phyloP scores from a whole-genome alignment of 2,888 invertebrate genomes.

The Clepsis dumicolana region DNA sequence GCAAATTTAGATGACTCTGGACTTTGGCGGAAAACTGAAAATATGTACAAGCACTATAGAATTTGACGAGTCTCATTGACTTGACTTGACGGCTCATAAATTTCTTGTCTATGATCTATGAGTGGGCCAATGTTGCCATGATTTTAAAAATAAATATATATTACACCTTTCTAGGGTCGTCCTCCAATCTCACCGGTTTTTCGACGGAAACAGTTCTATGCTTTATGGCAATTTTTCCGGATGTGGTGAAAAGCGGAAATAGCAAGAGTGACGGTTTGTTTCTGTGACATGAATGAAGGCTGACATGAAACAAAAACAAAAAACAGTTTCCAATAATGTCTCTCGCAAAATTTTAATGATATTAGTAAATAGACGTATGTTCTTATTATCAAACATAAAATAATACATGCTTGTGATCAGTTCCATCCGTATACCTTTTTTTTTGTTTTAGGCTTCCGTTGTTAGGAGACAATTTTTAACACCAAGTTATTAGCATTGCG shows the following conservation, averaged over 20 bases:
- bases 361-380: conserved; percentile 69
- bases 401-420: conserved; percentile 35
- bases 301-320: conserved; percentile 80
- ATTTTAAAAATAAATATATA: background rate
- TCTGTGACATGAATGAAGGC: conserved; percentile 58
- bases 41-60: conserved; percentile 76
- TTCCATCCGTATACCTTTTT: conserved; percentile 47
- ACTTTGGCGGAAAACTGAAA: conserved; percentile 84
- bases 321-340: conserved; percentile 78
- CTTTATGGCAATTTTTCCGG: conserved; percentile 39
- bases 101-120: conserved; percentile 46
- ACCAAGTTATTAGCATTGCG: conserved; percentile 47
- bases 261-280: conserved; percentile 45
- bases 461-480: conserved; percentile 59
- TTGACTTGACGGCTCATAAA: conserved; percentile 65
- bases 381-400: conserved; percentile 50
- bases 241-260: conserved; percentile 53
- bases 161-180: conserved; percentile 13
- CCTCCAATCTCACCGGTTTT: conserved; percentile 18
- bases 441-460: conserved; percentile 66
- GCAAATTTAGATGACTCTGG: conserved; percentile 88
- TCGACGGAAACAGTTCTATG: background rate
- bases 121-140: conserved; percentile 29
- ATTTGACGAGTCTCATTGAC: conserved; percentile 71
- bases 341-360: conserved; percentile 80